phyloP scores from a whole-genome alignment of 1,140 invertebrate genomes.

The Hyphantria cunea region DNA sequence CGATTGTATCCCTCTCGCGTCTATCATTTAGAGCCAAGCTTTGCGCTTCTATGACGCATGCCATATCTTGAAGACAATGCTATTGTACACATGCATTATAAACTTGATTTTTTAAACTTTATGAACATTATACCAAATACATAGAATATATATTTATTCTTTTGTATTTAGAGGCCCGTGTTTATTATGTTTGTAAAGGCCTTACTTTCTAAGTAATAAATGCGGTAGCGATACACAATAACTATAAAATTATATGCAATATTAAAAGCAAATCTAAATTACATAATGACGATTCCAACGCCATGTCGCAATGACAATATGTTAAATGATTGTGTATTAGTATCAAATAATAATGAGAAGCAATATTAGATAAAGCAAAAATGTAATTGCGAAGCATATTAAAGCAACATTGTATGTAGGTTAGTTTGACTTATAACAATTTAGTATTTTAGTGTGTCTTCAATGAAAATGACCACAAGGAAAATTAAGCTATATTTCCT shows the following conservation, averaged over 20 bases:
- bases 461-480: too few species aligned
- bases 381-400: background rate
- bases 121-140: background rate
- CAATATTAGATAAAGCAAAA: slow-evolving; percentile 28
- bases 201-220: slow-evolving; percentile 10
- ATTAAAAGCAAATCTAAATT: slow-evolving; percentile 26
- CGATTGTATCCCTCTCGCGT: slow-evolving; percentile 12
- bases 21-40: slow-evolving; percentile 1
- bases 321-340: background rate
- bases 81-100: too few species aligned
- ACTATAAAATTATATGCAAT: slow-evolving; percentile 1
- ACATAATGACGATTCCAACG: too few species aligned
- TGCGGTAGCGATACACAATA: slow-evolving; percentile 9
- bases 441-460: too few species aligned
- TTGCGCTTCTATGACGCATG: background rate
- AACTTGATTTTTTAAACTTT: background rate
- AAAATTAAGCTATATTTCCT: too few species aligned
- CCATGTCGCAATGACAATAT: too few species aligned
- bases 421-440: too few species aligned
- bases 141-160: too few species aligned
- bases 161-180: too few species aligned
- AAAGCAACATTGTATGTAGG: slow-evolving; percentile 12
- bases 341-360: slow-evolving; percentile 8
- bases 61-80: background rate
- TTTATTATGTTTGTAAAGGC: too few species aligned